These are phyloP conservation scores for Drosophila pruinosa DNA, from an alignment of 1,140 invertebrate genomes.

Conservation along the genomic window DNA sequence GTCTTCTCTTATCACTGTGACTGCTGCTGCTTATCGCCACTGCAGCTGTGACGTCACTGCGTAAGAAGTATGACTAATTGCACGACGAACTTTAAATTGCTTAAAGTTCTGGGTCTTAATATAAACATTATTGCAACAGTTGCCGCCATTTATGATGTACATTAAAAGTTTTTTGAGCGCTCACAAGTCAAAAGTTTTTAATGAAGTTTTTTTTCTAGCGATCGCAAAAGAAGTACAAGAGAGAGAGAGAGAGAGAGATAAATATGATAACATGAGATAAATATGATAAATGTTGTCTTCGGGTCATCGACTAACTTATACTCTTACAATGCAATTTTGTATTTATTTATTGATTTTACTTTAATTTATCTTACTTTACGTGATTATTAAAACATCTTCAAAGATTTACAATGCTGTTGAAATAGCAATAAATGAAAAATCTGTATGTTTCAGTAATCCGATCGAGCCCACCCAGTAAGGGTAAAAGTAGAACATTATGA, in stretches of 20 bases:
- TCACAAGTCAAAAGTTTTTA: conserved; percentile 23
- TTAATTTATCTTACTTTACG: too few species aligned
- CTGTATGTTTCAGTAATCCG: background rate
- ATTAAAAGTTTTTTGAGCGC: conserved; percentile 32
- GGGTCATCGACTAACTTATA: background rate
- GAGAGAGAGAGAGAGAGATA: background rate
- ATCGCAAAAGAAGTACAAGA: conserved; percentile 9
- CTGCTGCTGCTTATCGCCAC: conserved; percentile 7
- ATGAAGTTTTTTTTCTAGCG: conserved; percentile 21
- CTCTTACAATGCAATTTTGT: background rate
- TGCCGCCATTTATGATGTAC: conserved; percentile 14
- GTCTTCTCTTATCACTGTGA: conserved; percentile 1
- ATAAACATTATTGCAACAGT: conserved; percentile 26
- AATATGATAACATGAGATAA: background rate
- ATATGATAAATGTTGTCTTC: background rate
- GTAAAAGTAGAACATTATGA: background rate
- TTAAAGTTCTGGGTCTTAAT: conserved; percentile 21
- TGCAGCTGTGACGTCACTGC: conserved; percentile 19
- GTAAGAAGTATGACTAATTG: conserved; percentile 23
- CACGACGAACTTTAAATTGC: conserved; percentile 16
- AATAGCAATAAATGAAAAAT: too few species aligned
- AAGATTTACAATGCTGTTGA: too few species aligned
- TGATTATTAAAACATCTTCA: too few species aligned
- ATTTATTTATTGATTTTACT: background rate
- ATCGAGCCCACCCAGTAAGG: background rate